These are phyloP conservation scores for Procambarus clarkii DNA, from an alignment of 1,140 invertebrate genomes.

Conservation along the genomic window DNA sequence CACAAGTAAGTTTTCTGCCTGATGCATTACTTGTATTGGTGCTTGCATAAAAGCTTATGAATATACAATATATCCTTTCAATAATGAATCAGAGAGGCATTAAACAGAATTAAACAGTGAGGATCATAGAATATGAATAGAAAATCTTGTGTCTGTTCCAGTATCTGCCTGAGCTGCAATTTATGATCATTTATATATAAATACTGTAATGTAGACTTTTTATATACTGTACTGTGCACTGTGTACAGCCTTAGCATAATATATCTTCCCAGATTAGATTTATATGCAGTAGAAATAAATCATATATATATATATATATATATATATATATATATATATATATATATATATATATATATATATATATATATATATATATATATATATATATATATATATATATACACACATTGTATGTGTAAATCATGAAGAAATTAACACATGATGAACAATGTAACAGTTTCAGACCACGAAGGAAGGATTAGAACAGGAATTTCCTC, in stretches of 20 bases:
- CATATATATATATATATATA: conserved; percentile 25
- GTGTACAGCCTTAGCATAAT: background rate
- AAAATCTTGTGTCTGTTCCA: background rate
- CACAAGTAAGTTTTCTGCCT: conserved; percentile 22
- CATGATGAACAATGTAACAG: too few species aligned
- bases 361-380: conserved; percentile 14
- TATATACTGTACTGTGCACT: background rate
- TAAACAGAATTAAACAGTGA: background rate
- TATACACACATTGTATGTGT: too few species aligned
- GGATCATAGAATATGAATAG: background rate
- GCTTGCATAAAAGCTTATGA: background rate
- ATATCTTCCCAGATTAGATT: background rate
- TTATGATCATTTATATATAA: background rate
- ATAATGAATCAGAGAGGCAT: too few species aligned
- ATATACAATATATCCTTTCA: background rate
- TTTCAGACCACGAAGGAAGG: too few species aligned
- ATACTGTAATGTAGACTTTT: background rate
- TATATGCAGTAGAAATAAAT: background rate
- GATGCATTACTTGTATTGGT: background rate
- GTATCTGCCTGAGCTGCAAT: background rate
- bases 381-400: too few species aligned
- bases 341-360: conserved; percentile 42
- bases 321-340: conserved; percentile 19
- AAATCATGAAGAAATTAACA: too few species aligned
- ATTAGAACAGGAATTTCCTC: too few species aligned